Evolutionary conservation across 2,888 invertebrate species (phyloP).

Genomic region (Oxytorus armatus): DNA sequence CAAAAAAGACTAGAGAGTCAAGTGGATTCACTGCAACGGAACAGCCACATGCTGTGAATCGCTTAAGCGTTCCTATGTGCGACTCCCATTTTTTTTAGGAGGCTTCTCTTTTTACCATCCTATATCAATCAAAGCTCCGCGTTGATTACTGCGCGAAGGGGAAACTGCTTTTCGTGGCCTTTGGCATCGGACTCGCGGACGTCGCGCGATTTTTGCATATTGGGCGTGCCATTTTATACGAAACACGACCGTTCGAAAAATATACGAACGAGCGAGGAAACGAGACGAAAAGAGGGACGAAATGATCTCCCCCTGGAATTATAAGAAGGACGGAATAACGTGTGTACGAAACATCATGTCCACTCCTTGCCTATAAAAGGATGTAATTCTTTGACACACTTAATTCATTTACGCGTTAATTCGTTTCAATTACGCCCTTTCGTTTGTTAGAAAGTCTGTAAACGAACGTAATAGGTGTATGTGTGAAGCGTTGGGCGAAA

Average conservation of each 20-base stretch:
- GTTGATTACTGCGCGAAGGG: conserved; percentile 12
- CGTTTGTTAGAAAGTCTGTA: neutral
- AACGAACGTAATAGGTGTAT: neutral
- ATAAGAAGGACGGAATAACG: no score
- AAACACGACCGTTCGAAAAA: conserved; percentile 24
- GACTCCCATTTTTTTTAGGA: conserved; percentile 17
- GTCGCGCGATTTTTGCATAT: neutral
- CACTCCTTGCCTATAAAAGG: no score
- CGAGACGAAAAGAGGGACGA: neutral
- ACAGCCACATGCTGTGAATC: conserved; percentile 48
- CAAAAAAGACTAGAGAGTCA: neutral
- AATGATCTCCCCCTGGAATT: neutral
- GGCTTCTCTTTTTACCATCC: conserved; percentile 7
- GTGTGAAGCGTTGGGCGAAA: conserved; percentile 27
- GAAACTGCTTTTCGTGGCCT: conserved; percentile 1
- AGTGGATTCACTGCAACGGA: conserved; percentile 39
- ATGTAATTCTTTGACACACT: no score
- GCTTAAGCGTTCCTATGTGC: conserved; percentile 24
- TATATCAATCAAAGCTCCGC: conserved; percentile 54
- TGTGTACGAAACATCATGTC: no score
- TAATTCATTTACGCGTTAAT: conserved; percentile 8
- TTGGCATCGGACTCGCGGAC: neutral
- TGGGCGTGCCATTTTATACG: conserved; percentile 5
- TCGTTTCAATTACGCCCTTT: conserved; percentile 11
- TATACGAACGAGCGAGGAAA: conserved; percentile 11